Percentiles rank a stretch among this genome's conserved stretches.
These are phyloP conservation scores for Pollenia amentaria DNA, from an alignment of 2,888 invertebrate genomes.

Conservation along the genomic window DNA sequence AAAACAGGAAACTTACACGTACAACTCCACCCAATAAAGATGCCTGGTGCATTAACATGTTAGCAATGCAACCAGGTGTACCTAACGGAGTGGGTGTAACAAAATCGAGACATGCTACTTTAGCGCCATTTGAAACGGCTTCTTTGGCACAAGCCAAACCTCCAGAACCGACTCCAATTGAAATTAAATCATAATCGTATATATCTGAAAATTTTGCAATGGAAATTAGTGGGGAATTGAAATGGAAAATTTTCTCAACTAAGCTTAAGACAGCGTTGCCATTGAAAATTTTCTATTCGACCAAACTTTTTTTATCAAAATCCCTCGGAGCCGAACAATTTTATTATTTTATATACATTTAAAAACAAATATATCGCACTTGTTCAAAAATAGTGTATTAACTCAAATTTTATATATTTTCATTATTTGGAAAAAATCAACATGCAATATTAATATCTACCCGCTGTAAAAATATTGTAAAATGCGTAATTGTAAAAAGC, in stretches of 20 bases:
- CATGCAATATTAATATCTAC: too few species aligned
- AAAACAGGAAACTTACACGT: conserved; percentile 86
- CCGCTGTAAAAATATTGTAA: too few species aligned
- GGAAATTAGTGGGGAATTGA: conserved; percentile 1
- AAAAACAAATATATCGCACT: too few species aligned
- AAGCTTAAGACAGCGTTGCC: too few species aligned
- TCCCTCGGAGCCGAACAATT: too few species aligned
- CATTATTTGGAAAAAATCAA: too few species aligned
- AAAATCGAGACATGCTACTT: conserved; percentile 94
- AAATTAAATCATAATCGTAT: conserved; percentile 95
- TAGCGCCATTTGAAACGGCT: conserved; percentile 91
- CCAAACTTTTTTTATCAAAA: too few species aligned
- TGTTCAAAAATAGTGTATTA: too few species aligned
- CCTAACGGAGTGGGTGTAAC: conserved; percentile 94
- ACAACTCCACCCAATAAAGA: conserved; percentile 94
- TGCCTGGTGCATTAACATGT: conserved; percentile 99
- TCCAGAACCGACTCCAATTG: conserved; percentile 98
- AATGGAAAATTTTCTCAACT: not conserved
- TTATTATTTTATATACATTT: too few species aligned
- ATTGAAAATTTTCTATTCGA: too few species aligned
- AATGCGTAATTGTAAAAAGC: too few species aligned
- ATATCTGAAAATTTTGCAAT: conserved; percentile 82
- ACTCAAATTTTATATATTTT: too few species aligned
- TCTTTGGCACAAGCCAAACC: conserved; percentile 98
- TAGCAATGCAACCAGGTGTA: conserved; percentile 98